These are phyloP conservation scores for Terebella lapidaria DNA, from an alignment of 2,888 invertebrate genomes.

Conservation along the genomic window DNA sequence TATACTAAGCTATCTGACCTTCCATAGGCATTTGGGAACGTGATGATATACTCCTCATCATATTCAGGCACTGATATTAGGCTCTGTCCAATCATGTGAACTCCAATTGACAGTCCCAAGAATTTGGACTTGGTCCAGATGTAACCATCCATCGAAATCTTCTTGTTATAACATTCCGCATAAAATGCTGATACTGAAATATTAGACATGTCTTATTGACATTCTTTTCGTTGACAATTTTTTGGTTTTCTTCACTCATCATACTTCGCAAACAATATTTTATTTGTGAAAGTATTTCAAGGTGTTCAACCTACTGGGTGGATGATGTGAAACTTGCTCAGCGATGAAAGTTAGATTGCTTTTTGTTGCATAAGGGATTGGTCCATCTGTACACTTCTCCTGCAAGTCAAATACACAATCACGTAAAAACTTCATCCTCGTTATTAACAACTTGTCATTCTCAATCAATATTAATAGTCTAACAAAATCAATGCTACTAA, in stretches of 20 bases:
- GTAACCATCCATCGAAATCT: constrained; percentile 88
- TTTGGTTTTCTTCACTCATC: background rate
- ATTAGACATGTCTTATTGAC: no score
- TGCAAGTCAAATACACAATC: constrained; percentile 22
- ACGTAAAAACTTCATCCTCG: no score
- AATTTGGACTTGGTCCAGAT: constrained; percentile 99
- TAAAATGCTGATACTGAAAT: constrained; percentile 90
- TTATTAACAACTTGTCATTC: no score
- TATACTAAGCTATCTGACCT: constrained; percentile 57
- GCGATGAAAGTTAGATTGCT: constrained; percentile 90
- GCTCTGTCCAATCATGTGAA: constrained; percentile 91
- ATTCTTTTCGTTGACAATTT: background rate
- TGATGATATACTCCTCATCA: constrained; percentile 89
- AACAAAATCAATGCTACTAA: no score
- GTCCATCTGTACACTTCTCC: constrained; percentile 63
- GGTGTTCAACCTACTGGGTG: constrained; percentile 69
- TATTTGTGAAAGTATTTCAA: background rate
- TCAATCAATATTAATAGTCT: no score
- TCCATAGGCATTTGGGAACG: constrained; percentile 98
- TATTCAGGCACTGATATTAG: constrained; percentile 82
- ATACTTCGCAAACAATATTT: background rate
- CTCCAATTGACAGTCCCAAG: constrained; percentile 83
- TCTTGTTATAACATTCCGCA: constrained; percentile 87
- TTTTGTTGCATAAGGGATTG: constrained; percentile 82
- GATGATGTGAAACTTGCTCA: constrained; percentile 99